A percentile compares a stretch with the other conserved stretches of the same genome.
These are phyloP conservation scores for Corella eumyota DNA, from an alignment of 23 tunicate genomes.

Conservation along the genomic window DNA sequence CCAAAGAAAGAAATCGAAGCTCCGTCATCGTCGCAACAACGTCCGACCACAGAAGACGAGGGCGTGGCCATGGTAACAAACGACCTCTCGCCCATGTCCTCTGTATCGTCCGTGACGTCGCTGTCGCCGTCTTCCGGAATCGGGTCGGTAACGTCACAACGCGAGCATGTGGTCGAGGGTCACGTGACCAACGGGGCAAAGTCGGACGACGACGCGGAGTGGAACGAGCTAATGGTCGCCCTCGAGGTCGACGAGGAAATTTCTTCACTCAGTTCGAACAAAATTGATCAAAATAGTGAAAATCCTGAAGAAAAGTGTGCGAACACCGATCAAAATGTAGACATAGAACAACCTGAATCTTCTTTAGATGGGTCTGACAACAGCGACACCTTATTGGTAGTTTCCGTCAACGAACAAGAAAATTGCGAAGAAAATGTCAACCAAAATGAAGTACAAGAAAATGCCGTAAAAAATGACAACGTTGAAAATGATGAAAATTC, in stretches of 20 bases:
- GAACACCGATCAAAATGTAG: background rate
- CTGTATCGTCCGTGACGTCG: conserved; percentile 27
- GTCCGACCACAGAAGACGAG: conserved; percentile 18
- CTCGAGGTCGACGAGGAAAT: conserved; percentile 3
- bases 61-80: conserved; percentile 16
- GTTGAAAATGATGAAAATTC: background rate
- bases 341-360: too few relatives aligned
- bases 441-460: background rate
- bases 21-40: background rate
- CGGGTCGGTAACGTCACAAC: conserved; percentile 14
- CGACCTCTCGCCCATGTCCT: conserved; percentile 24
- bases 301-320: background rate
- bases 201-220: conserved; percentile 17
- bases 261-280: background rate
- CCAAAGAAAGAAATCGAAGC: conserved; percentile 1
- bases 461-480: background rate
- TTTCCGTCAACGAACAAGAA: too few relatives aligned
- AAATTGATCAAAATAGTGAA: background rate
- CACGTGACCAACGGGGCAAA: background rate
- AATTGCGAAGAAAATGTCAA: background rate
- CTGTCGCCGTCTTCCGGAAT: conserved; percentile 51
- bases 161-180: background rate
- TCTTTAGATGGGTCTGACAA: too few relatives aligned
- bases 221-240: conserved; percentile 52
- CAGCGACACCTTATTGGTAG: too few relatives aligned